These are phyloP conservation scores for Melanerpes aurifrons DNA, from an alignment of 2,113 vertebrate species.

Conservation along the genomic window DNA sequence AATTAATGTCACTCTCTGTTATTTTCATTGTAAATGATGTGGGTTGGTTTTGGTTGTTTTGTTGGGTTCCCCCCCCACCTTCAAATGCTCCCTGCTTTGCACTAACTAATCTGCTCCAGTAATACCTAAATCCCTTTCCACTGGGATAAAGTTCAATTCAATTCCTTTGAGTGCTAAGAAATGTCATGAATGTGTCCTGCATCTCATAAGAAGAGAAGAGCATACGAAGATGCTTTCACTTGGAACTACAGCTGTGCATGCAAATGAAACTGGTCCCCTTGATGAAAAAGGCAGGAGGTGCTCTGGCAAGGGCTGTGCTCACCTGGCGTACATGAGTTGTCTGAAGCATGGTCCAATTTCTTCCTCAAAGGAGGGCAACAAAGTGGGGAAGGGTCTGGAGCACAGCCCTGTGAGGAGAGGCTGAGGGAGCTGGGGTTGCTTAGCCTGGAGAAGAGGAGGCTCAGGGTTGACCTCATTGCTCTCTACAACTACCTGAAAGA, in stretches of 20 bases:
- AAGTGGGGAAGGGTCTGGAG: no score
- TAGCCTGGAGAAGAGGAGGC: no score
- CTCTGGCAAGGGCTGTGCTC: background rate
- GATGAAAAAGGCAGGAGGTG: background rate
- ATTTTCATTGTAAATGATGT: constrained; percentile 13
- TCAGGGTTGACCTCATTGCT: no score
- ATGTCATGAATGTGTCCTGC: background rate
- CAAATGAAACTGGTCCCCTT: background rate
- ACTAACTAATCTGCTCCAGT: background rate
- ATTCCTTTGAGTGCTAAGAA: background rate
- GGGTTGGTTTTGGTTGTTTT: no score
- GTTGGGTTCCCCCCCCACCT: background rate
- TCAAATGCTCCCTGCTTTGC: background rate
- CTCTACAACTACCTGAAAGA: no score
- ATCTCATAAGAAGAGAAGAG: background rate
- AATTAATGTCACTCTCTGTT: constrained; percentile 32
- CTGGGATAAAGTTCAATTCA: background rate
- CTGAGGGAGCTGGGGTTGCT: no score
- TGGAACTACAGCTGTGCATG: background rate
- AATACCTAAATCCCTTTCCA: background rate
- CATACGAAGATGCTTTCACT: background rate
- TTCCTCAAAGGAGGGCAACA: background rate
- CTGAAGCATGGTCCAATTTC: background rate
- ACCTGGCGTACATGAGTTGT: background rate
- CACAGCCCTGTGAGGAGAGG: no score